Conservation (phyloP, 2,888 invertebrate species). For the Agrochola lota region DNA sequence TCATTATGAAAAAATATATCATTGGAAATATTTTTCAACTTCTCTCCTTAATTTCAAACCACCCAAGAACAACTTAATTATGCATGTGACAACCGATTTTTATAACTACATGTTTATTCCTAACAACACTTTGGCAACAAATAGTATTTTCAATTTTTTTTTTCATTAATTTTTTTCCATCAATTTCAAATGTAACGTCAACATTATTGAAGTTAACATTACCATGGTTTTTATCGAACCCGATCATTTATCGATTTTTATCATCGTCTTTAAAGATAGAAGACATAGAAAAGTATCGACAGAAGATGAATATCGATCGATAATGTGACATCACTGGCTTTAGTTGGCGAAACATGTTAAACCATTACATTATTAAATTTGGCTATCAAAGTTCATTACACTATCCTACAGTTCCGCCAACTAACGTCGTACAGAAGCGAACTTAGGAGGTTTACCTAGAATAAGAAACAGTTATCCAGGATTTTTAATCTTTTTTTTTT, state of each 20-base stretch:
- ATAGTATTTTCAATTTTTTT: constrained; percentile 83
- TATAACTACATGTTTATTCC: constrained; percentile 88
- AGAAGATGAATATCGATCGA: constrained; percentile 77
- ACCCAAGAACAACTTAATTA: constrained; percentile 90
- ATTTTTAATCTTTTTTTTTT: constrained; percentile 73
- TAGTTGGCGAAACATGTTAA: constrained; percentile 74
- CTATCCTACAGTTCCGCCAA: constrained; percentile 74
- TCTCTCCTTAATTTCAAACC: constrained; percentile 88
- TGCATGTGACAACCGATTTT: constrained; percentile 90
- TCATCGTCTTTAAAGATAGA: constrained; percentile 84
- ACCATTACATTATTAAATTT: constrained; percentile 75
- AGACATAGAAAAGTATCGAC: constrained; percentile 85
- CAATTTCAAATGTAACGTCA: constrained; percentile 84
- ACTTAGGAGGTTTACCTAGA: constrained; percentile 76
- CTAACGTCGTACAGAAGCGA: constrained; percentile 71
- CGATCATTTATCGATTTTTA: constrained; percentile 79
- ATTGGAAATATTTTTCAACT: constrained; percentile 90
- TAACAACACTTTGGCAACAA: constrained; percentile 91
- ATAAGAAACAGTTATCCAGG: constrained; percentile 80
- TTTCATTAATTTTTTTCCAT: constrained; percentile 74
- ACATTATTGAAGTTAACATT: constrained; percentile 83
- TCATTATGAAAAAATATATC: constrained; percentile 91
- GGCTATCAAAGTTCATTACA: constrained; percentile 80
- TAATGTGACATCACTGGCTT: constrained; percentile 71
- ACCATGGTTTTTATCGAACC: constrained; percentile 75